Base-by-base conservation (phyloP, 2,113 vertebrate genomes). In the Conger conger region DNA sequence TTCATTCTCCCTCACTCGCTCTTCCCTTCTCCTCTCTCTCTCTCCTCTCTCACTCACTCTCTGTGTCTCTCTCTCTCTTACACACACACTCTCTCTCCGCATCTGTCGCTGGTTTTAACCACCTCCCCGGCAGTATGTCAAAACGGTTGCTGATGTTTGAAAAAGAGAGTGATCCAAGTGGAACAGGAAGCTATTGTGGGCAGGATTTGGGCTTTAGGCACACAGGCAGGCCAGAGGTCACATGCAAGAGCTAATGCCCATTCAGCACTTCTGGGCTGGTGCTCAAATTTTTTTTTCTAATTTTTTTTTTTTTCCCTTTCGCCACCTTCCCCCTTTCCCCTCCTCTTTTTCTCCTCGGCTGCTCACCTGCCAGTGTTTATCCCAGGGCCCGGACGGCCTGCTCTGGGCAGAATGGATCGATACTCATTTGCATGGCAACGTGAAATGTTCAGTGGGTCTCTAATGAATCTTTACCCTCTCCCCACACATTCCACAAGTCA, bases 131-230 rank as follows among this genome's bases (percentile, higher is more conserved):
- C 89, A 88, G 89, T 89, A 86, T 87, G 83, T 91, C 86, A 88
- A 86, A 90, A 89, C 53, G 89, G 87, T 87, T 93, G 94, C 92
- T 94, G 94, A 93, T 92, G 91, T 94, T 93, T 93, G 91, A 92
- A 94, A 93, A 92, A 76, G 83, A 84, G 87, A 87, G 91, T 92
- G 93, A 94, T 96, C 93, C 92, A 94, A 94, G 92, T 94, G 93
- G 93, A 95, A 96, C 94, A 95, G 95, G 95, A 95, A 96, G 91
- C 94, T 94, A 94, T 96, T 96, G 94, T 95, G 92, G 93, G 90
- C 91, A 92, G 93, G 93, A 93, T 96, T 96, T 96, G 89, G 92
- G 93, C 93, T 95, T 95, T 96, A 93, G 93, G 92, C 95, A 84
- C 90, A 92, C 88, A 93, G 93, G 91, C 91, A 93, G 93, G 94